These are phyloP conservation scores for Diphyllodes magnificus DNA, from an alignment of 2,113 vertebrate species.

Conservation along the genomic window DNA sequence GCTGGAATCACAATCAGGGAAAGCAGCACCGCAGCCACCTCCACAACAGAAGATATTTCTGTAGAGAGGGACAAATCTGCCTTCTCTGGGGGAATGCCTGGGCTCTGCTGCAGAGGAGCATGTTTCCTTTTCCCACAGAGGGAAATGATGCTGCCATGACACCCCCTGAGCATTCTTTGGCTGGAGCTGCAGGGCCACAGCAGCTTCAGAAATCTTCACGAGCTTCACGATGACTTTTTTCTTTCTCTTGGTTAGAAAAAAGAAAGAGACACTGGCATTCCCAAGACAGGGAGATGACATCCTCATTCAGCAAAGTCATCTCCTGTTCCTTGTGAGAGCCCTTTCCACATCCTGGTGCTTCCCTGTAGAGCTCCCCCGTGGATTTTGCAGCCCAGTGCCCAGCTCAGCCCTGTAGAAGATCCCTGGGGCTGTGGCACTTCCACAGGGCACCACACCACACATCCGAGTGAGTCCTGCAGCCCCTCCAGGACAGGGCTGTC, in stretches of 20 bases:
- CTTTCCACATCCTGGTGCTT: neutral
- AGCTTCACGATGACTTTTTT: accelerated
- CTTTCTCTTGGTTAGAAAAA: neutral
- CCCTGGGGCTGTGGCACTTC: neutral
- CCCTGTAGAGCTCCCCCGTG: neutral
- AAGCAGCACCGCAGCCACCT: neutral
- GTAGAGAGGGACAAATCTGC: neutral
- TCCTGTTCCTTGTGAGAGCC: neutral
- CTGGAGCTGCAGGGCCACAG: neutral
- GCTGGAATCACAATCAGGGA: neutral
- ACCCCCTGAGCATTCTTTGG: neutral
- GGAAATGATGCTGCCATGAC: neutral
- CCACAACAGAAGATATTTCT: neutral
- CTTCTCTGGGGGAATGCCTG: neutral
- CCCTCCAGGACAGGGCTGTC: neutral
- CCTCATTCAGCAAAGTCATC: neutral
- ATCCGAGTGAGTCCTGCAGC: neutral
- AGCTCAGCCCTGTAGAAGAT: neutral
- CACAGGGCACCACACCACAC: neutral
- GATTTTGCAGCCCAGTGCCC: neutral
- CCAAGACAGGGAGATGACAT: neutral
- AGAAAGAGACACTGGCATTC: neutral
- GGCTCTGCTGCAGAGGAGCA: neutral
- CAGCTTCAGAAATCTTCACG: neutral
- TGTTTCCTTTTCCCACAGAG: neutral